A percentile compares a stretch with the other conserved stretches of the same genome.
Conservation (phyloP, 2,113 vertebrate species). For the Stigmatopora nigra region DNA sequence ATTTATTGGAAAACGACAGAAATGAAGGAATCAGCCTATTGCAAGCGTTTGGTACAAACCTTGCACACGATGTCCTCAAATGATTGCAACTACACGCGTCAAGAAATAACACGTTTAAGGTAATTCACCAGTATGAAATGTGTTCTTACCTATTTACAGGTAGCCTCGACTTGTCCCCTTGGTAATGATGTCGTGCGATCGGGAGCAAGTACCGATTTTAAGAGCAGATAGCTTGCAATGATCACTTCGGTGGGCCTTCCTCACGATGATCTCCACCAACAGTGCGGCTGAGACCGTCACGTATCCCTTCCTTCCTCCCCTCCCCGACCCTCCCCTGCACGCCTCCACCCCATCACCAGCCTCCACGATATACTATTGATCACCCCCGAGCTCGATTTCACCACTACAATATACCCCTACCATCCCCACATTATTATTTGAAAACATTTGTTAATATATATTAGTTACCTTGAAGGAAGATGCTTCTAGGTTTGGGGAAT, state of each 20-base stretch:
- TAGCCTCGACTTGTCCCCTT: conserved; percentile 55
- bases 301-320: conserved; percentile 18
- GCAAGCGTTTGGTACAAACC: not conserved
- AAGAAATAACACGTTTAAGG: not conserved
- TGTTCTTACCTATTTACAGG: conserved; percentile 60
- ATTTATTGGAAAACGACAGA: not conserved
- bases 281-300: conserved; percentile 55
- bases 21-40: not conserved
- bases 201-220: conserved; percentile 50
- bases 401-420: not conserved
- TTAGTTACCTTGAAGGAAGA: not conserved
- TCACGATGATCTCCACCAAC: conserved; percentile 65
- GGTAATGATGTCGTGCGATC: conserved; percentile 42
- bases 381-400: conserved; percentile 33
- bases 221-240: conserved; percentile 57
- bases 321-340: not conserved
- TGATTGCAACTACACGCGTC: conserved; percentile 29
- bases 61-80: conserved; percentile 8
- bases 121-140: not conserved
- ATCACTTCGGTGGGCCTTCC: conserved; percentile 67
- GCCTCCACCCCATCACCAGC: conserved; percentile 6
- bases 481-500: no score
- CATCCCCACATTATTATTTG: no score
- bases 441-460: no score
- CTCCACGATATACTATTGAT: conserved; percentile 59